phyloP scores from a whole-genome alignment of 2,113 vertebrate species.

The Corapipo altera region DNA sequence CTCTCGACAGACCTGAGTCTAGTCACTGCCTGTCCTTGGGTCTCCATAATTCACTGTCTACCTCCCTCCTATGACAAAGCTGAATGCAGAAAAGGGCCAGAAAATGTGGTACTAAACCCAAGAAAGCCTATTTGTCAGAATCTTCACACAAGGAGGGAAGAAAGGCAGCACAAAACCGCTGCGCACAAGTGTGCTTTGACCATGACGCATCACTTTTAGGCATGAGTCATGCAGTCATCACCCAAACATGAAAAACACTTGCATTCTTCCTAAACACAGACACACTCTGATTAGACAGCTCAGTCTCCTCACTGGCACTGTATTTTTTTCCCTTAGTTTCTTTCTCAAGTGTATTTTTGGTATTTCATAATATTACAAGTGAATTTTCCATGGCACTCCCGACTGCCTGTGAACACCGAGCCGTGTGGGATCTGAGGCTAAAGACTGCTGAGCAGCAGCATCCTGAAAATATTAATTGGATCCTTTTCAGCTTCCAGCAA shows the following conservation, averaged over 20 bases:
- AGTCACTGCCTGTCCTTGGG: not conserved
- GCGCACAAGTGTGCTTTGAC: not conserved
- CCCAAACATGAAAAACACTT: slow-evolving; percentile 25
- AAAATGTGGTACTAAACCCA: not conserved
- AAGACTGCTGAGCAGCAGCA: not conserved
- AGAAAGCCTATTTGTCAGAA: not conserved
- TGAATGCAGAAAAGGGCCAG: not conserved
- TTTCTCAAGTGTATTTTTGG: not conserved
- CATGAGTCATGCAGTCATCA: slow-evolving; percentile 27
- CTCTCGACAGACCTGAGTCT: not conserved
- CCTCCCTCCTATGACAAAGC: not conserved
- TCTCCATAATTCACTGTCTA: not conserved
- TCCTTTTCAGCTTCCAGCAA: slow-evolving; percentile 2
- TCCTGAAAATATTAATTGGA: slow-evolving; percentile 29
- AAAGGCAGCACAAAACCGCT: not conserved
- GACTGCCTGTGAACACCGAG: not conserved
- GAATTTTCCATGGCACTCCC: accelerated
- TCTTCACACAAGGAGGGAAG: not conserved
- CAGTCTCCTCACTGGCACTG: not conserved
- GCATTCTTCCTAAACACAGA: not conserved
- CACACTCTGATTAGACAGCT: not conserved
- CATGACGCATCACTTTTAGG: not conserved
- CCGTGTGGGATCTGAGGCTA: not conserved
- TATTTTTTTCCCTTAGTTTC: not conserved
- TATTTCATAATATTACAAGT: not conserved